phyloP scores from a whole-genome alignment of 2,888 invertebrate species.

The Fissipunctia ypsillon region DNA sequence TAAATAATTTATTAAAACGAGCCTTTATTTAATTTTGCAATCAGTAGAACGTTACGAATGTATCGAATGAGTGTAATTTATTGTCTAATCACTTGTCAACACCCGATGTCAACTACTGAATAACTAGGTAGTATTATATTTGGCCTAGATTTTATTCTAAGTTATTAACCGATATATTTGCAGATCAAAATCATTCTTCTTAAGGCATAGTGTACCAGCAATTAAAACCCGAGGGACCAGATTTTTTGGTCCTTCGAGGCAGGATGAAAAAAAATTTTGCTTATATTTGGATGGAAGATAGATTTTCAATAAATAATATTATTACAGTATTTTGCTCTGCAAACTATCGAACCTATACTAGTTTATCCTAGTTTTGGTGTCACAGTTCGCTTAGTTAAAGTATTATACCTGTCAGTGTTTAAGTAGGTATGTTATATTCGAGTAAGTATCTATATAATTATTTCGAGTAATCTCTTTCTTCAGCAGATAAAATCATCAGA shows the following conservation, averaged over 20 bases:
- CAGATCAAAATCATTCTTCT: constrained; percentile 36
- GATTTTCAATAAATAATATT: background rate
- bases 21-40: background rate
- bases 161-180: constrained; percentile 29
- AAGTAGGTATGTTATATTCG: constrained; percentile 28
- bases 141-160: constrained; percentile 61
- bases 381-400: constrained; percentile 45
- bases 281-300: background rate
- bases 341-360: constrained; percentile 38
- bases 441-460: constrained; percentile 22
- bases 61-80: constrained; percentile 69
- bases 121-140: constrained; percentile 57
- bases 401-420: constrained; percentile 3
- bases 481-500: background rate
- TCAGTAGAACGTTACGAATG: constrained; percentile 31
- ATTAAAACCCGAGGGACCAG: background rate
- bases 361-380: constrained; percentile 55
- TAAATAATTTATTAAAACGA: constrained; percentile 6
- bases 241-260: constrained; percentile 11
- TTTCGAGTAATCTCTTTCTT: constrained; percentile 53
- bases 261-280: background rate
- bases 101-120: constrained; percentile 56
- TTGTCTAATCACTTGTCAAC: constrained; percentile 80
- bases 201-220: background rate
- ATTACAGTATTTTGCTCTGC: constrained; percentile 43